Percentiles rank a stretch among this genome's conserved stretches.
These are phyloP conservation scores for Chrysocyon brachyurus DNA, from an alignment of 2,797 vertebrate genomes.

Conservation along the genomic window DNA sequence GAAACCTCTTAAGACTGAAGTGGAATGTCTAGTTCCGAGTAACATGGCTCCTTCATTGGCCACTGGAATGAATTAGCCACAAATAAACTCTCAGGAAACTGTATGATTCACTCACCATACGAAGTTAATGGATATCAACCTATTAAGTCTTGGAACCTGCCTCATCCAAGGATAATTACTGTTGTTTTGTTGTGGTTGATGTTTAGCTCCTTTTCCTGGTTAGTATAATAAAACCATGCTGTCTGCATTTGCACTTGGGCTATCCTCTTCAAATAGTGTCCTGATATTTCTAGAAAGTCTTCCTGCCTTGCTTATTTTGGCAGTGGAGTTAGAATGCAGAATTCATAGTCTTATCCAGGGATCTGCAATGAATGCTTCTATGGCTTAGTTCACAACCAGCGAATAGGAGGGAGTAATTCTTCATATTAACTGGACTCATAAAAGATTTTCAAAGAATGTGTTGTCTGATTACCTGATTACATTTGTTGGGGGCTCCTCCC, in stretches of 20 bases:
- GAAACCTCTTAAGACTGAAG: not conserved
- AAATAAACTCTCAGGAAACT: not conserved
- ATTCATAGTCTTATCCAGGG: not conserved
- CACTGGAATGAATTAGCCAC: not conserved
- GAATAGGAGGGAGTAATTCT: not conserved
- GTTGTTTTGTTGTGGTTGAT: not conserved
- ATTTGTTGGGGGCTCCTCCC: not conserved
- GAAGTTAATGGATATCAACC: not conserved
- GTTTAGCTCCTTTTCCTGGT: not conserved
- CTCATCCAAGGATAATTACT: not conserved
- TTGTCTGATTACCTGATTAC: constrained; percentile 33
- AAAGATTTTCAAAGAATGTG: constrained; percentile 31
- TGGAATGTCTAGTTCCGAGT: not conserved
- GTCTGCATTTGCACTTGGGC: not conserved
- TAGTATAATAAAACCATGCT: not conserved
- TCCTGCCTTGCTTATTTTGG: not conserved
- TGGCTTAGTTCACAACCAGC: not conserved
- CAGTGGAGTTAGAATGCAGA: not conserved
- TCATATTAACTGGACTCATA: not conserved
- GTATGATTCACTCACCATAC: not conserved
- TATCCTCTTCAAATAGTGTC: not conserved
- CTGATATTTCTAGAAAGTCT: not conserved
- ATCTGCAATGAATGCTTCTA: not conserved
- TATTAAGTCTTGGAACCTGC: not conserved
- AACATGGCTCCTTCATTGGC: not conserved